Evolutionary conservation across 2,113 vertebrate genomes (phyloP).

Genomic region (Eulemur rufifrons): DNA sequence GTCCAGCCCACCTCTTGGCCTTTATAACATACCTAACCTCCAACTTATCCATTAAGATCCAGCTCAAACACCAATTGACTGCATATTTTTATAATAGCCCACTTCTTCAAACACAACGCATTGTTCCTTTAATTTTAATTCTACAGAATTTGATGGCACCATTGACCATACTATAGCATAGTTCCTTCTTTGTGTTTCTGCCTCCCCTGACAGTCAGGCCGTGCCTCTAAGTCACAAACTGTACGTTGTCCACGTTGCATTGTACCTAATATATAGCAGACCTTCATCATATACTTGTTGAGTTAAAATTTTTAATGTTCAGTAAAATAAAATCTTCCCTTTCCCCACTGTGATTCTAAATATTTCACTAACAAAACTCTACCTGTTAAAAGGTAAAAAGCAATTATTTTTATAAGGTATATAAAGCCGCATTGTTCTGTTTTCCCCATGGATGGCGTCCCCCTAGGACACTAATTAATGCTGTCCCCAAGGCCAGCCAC

Average conservation of each 20-base stretch:
- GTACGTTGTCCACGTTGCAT: neutral
- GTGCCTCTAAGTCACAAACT: neutral
- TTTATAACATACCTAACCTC: neutral
- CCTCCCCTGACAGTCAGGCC: neutral
- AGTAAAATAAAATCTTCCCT: neutral
- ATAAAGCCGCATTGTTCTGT: neutral
- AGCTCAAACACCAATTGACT: neutral
- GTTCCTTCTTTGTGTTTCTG: neutral
- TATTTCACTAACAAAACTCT: constrained; percentile 22
- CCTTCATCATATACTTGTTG: neutral
- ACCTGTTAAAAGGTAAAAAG: constrained; percentile 22
- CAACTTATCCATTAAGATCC: neutral
- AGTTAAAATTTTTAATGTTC: neutral
- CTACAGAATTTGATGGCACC: neutral
- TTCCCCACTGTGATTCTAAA: constrained; percentile 38
- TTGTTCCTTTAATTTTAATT: neutral
- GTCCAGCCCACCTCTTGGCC: neutral
- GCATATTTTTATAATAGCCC: neutral
- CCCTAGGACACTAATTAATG: constrained; percentile 20
- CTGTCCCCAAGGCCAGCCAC: neutral
- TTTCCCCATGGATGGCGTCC: neutral
- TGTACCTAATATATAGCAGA: neutral
- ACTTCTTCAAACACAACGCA: neutral
- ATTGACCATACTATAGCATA: neutral
- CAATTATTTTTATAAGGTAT: neutral